Percentiles rank a stretch among this genome's conserved stretches.
Conservation (phyloP, 2,888 invertebrate species). For the Bibio marci region DNA sequence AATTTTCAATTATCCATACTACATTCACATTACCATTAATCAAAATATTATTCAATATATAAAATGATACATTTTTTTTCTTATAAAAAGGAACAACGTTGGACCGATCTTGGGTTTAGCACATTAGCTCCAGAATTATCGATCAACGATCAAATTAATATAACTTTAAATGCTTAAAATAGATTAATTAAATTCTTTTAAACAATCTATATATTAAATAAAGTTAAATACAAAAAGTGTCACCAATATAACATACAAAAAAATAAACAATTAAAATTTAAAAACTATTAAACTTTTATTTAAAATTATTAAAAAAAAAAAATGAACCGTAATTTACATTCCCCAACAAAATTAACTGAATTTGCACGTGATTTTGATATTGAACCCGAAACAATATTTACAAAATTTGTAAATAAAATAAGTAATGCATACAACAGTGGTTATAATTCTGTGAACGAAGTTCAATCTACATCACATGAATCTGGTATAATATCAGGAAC, state of each 20-base stretch:
- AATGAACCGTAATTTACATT: constrained; percentile 42
- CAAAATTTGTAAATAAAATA: constrained; percentile 28
- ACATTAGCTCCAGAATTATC: constrained; percentile 26
- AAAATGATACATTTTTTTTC: no score
- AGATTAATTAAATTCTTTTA: no score
- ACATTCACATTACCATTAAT: no score
- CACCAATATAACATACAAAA: no score
- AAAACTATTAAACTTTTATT: no score
- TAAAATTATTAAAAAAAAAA: no score
- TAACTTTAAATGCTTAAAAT: not conserved
- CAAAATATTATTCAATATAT: no score
- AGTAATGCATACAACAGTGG: constrained; percentile 29
- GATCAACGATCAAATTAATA: constrained; percentile 25
- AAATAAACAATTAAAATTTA: no score
- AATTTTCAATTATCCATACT: no score
- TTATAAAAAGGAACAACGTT: constrained; percentile 39
- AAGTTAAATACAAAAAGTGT: no score
- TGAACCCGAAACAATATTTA: constrained; percentile 25
- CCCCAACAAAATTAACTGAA: constrained; percentile 52
- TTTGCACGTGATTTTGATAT: constrained; percentile 42
- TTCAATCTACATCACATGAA: constrained; percentile 13
- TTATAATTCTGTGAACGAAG: constrained; percentile 26
- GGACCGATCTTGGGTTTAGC: constrained; percentile 43
- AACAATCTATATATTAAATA: no score
- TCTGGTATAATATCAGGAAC: constrained; percentile 13